phyloP scores from a whole-genome alignment of 2,113 vertebrate species.

The Cynopterus brachyotis region DNA sequence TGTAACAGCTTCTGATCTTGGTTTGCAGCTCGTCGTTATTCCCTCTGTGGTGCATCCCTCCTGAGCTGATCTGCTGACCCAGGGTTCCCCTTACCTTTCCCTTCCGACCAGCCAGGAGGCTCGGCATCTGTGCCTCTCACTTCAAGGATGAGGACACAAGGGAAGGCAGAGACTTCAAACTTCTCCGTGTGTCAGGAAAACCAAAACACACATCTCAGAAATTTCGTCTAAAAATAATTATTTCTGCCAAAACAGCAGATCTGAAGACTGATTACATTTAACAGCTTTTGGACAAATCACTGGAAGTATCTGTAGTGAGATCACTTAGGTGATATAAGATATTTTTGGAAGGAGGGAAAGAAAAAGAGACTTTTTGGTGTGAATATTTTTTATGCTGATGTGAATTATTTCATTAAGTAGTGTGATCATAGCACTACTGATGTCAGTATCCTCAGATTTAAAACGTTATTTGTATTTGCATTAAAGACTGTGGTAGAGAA shows the following conservation, averaged over 20 bases:
- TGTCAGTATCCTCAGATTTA: constrained; percentile 67
- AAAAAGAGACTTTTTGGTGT: constrained; percentile 69
- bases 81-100: constrained; percentile 76
- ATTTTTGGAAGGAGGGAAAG: constrained; percentile 52
- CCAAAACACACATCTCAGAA: constrained; percentile 42
- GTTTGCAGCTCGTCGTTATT: constrained; percentile 95
- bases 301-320: constrained; percentile 59
- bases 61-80: constrained; percentile 90
- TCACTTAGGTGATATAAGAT: constrained; percentile 49
- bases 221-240: constrained; percentile 34
- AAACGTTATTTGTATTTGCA: constrained; percentile 75
- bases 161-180: constrained; percentile 80
- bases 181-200: constrained; percentile 65
- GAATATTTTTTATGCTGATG: constrained; percentile 81
- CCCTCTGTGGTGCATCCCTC: constrained; percentile 91
- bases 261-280: constrained; percentile 75
- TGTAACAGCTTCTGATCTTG: constrained; percentile 96
- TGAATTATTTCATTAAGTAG: constrained; percentile 71
- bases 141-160: constrained; percentile 64
- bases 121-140: constrained; percentile 70
- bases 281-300: constrained; percentile 51
- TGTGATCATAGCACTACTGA: constrained; percentile 36
- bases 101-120: constrained; percentile 62
- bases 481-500: constrained; percentile 61
- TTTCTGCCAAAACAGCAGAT: constrained; percentile 64